Percentiles rank a stretch among this genome's conserved stretches.
Conservation (phyloP, 2,888 invertebrate genomes). For the Synanthedon tipuliformis region DNA sequence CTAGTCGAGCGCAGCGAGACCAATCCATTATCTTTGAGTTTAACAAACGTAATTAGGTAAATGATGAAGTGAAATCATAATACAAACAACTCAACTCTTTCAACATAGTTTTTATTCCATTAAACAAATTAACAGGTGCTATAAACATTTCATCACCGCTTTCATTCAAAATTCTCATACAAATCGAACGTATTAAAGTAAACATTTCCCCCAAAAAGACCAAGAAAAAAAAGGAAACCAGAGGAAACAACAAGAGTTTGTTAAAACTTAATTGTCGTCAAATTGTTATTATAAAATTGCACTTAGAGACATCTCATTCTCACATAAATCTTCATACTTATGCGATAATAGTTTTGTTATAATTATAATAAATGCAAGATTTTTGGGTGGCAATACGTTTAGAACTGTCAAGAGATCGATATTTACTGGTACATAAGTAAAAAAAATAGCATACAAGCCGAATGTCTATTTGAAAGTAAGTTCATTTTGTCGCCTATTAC, state of each 20-base stretch:
- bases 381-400: slow-evolving; percentile 52
- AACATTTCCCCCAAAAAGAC: background rate
- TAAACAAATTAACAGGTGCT: slow-evolving; percentile 60
- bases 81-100: background rate
- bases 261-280: background rate
- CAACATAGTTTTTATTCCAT: slow-evolving; percentile 51
- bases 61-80: background rate
- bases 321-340: slow-evolving; percentile 37
- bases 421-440: background rate
- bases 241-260: slow-evolving; percentile 21
- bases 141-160: slow-evolving; percentile 32
- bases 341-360: slow-evolving; percentile 34
- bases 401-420: slow-evolving; percentile 21
- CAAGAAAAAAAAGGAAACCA: background rate
- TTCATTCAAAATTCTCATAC: slow-evolving; percentile 21
- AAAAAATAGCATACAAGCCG: too few species aligned
- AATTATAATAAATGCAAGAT: slow-evolving; percentile 52
- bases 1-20: too few species aligned
- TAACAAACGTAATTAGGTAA: too few species aligned
- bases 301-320: slow-evolving; percentile 43
- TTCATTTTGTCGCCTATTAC: too few species aligned
- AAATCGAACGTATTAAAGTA: background rate
- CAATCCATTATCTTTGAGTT: too few species aligned
- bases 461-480: too few species aligned
- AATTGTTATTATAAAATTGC: slow-evolving; percentile 44